Percentiles rank a stretch among this genome's conserved stretches.
Conservation (phyloP, 2,888 invertebrate genomes). For the Linyphia triangularis region DNA sequence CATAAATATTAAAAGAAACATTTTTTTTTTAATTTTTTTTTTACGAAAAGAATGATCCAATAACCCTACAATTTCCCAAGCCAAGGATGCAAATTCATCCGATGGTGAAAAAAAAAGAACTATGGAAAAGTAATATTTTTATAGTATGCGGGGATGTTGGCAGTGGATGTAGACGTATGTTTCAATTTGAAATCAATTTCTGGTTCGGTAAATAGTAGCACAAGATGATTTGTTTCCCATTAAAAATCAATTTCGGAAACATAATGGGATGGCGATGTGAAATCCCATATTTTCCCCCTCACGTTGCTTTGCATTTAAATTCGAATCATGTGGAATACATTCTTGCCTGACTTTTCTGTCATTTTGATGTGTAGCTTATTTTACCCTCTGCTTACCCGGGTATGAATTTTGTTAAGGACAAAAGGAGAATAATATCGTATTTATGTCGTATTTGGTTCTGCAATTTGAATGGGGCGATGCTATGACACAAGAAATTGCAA, state of each 20-base stretch:
- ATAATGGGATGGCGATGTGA: constrained; percentile 32
- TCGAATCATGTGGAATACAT: too few relatives aligned
- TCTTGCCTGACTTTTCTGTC: too few relatives aligned
- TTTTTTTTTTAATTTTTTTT: neutral
- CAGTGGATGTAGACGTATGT: neutral
- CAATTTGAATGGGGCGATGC: too few relatives aligned
- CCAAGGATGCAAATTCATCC: neutral
- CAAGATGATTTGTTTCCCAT: constrained; percentile 60
- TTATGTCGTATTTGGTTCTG: too few relatives aligned
- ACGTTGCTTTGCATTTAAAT: constrained; percentile 57
- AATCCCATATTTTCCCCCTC: constrained; percentile 3
- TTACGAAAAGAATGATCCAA: neutral
- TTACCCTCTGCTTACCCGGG: too few relatives aligned
- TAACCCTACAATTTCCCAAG: constrained; percentile 28
- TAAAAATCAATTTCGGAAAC: constrained; percentile 59
- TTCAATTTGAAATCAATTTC: constrained; percentile 66
- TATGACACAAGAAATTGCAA: too few relatives aligned
- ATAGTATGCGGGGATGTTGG: neutral
- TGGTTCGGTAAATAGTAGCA: constrained; percentile 41
- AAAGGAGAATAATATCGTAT: too few relatives aligned
- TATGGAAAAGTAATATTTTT: neutral
- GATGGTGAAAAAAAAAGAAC: neutral
- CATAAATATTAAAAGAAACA: constrained; percentile 35
- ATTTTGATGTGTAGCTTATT: too few relatives aligned
- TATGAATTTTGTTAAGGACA: too few relatives aligned